Evolutionary conservation across 2,113 vertebrate genomes (phyloP).

Genomic region (Hirundichthys speculiger): DNA sequence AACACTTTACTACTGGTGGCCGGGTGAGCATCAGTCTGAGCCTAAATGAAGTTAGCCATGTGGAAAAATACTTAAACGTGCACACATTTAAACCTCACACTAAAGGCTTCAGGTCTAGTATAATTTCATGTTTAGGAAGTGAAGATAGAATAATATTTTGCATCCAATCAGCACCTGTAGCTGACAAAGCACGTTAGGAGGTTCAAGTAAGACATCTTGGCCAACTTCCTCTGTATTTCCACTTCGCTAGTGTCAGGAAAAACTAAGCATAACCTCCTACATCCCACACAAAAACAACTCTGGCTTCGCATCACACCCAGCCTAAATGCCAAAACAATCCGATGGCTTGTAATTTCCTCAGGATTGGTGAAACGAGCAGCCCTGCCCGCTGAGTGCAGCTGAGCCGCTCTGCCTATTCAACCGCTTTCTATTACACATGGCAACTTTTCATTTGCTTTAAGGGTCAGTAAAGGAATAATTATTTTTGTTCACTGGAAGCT

Average conservation of each 20-base stretch:
- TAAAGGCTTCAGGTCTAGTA: neutral
- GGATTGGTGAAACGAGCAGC: constrained; percentile 44
- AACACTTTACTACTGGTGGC: constrained; percentile 27
- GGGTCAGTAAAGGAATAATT: constrained; percentile 42
- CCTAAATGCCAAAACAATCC: constrained; percentile 61
- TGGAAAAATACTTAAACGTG: constrained; percentile 38
- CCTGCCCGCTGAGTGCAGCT: constrained; percentile 30
- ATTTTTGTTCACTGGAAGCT: constrained; percentile 20
- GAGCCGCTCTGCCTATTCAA: constrained; percentile 46
- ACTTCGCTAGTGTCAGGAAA: constrained; percentile 25
- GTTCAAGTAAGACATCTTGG: constrained; percentile 5
- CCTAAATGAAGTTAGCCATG: constrained; percentile 31
- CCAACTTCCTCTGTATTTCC: constrained; percentile 18
- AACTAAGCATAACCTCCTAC: constrained; percentile 18
- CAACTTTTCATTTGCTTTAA: constrained; percentile 48
- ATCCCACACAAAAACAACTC: constrained; percentile 30
- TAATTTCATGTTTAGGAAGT: neutral
- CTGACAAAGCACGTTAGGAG: constrained; percentile 40
- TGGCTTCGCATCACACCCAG: constrained; percentile 36
- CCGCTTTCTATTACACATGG: constrained; percentile 31
- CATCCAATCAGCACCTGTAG: constrained; percentile 20
- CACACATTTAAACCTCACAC: constrained; percentile 1
- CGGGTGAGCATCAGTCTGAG: constrained; percentile 32
- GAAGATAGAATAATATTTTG: constrained; percentile 33
- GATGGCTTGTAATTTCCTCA: constrained; percentile 34